Percentiles rank a stretch among this genome's conserved stretches.
These are phyloP conservation scores for Platyrinchus mystaceus DNA, from an alignment of 2,797 vertebrate species.

Conservation along the genomic window DNA sequence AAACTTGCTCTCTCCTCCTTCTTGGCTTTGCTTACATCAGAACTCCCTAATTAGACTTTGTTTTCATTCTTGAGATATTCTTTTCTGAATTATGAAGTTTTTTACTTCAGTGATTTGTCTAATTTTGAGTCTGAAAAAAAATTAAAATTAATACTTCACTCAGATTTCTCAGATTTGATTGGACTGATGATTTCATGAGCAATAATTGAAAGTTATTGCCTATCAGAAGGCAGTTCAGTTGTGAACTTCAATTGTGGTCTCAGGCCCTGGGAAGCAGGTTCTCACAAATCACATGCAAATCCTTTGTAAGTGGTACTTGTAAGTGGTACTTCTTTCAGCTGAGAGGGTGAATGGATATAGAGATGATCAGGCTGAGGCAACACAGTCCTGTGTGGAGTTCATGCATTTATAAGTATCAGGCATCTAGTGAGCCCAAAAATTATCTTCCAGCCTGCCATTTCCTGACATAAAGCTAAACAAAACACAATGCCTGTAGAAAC, in stretches of 20 bases:
- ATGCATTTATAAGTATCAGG: neutral
- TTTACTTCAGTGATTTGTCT: neutral
- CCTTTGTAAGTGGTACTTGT: neutral
- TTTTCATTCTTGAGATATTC: neutral
- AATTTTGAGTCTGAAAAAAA: neutral
- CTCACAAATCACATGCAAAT: constrained; percentile 1
- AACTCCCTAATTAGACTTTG: neutral
- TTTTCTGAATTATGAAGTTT: neutral
- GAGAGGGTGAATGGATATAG: neutral
- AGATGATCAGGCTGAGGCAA: neutral
- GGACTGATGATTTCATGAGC: neutral
- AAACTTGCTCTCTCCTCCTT: neutral
- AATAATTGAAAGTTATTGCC: neutral
- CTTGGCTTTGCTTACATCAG: neutral
- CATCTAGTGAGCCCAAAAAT: neutral
- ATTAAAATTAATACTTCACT: neutral
- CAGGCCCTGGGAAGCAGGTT: neutral
- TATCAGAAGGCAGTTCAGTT: neutral
- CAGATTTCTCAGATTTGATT: neutral
- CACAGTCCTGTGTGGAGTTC: neutral
- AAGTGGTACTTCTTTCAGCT: neutral
- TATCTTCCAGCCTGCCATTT: neutral
- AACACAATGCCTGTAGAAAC: neutral
- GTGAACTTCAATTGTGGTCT: neutral
- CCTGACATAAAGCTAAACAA: neutral